A percentile compares a stretch with the other conserved stretches of the same genome.
Conservation (phyloP, 2,888 invertebrate species). For the Patella caerulea region DNA sequence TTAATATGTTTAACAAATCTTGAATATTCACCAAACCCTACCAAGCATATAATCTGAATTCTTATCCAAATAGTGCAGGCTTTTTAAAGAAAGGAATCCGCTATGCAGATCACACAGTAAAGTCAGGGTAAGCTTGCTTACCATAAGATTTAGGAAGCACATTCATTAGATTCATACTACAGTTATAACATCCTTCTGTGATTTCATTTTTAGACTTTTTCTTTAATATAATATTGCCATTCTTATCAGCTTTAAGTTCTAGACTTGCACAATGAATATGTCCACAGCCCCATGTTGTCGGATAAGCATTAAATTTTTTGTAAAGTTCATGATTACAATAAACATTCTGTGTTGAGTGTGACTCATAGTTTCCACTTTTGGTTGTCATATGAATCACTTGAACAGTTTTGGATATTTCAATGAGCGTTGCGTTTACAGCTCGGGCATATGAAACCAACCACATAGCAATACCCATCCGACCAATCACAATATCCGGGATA, state of each 20-base stretch:
- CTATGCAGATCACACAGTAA: too few species aligned
- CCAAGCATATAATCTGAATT: too few species aligned
- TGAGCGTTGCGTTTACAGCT: conserved; percentile 24
- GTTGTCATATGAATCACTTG: conserved; percentile 32
- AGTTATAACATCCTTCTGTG: neutral
- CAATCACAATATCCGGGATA: conserved; percentile 30
- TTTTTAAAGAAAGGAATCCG: too few species aligned
- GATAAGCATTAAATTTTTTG: neutral
- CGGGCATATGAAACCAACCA: conserved; percentile 32
- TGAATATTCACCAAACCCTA: too few species aligned
- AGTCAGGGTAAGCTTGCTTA: too few species aligned
- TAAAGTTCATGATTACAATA: conserved; percentile 4
- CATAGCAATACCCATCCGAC: conserved; percentile 31
- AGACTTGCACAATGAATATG: conserved; percentile 1
- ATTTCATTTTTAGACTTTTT: neutral
- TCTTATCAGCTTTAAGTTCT: neutral
- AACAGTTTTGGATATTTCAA: conserved; percentile 28
- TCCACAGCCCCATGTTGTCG: conserved; percentile 13
- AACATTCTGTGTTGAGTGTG: neutral
- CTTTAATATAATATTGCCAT: neutral
- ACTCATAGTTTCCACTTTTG: conserved; percentile 23
- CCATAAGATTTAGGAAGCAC: neutral
- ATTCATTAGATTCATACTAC: neutral
- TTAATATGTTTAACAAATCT: too few species aligned
- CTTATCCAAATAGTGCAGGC: too few species aligned